Evolutionary conservation across 2,113 vertebrate genomes (phyloP), one percentile per base, ranked within the genome.

Genomic region (Caloenas nicobarica): DNA sequence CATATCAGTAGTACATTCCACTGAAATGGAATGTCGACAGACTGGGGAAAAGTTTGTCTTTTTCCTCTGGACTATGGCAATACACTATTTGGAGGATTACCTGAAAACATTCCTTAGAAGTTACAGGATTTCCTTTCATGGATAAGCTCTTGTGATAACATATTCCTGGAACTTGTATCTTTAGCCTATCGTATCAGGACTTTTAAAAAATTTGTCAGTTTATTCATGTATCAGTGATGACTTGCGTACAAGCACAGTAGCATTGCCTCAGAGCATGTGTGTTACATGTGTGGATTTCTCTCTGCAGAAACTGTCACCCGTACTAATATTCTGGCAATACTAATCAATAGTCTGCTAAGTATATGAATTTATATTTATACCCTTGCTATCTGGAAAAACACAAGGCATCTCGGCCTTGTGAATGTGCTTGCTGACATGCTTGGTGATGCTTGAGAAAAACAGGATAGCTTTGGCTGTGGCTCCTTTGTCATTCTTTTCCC

Each of bases 231-330:
- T 56, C 29, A 13, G 15, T 33, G 44, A 23, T 48, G 28, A 58
- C 24, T 40, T 58, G 28, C 9, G 21, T 76, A 16, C 21, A 21
- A 48, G 38, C 3, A 10, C 13, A 38, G 6, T 2, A 57, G 26
- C 33, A 8, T 34, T 66, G 24, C 51, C 86, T 28, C 61, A 44
- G 31, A 66, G 24, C 21, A 62, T 0, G 0, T 25, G 5, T 13
- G 3, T 65, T 57, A 11, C 11, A 8, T 0, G 0, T 33, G 8
- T 29, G 31, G 44, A 54, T 82, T 34, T 71, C 13, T 70, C 16
- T 66, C 16, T 62, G 31, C 17, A 74, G 60, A 87, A 78, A 38
- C 57, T 56, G 11, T 28, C 50, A 70, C 69, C 56, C 88, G 23
- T 66, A 23, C 31, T 81, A 68, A 56, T 60, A 50, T 13, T 64